Evolutionary conservation across 2,797 vertebrate genomes (phyloP).

Genomic region (Oophaga sylvatica): DNA sequence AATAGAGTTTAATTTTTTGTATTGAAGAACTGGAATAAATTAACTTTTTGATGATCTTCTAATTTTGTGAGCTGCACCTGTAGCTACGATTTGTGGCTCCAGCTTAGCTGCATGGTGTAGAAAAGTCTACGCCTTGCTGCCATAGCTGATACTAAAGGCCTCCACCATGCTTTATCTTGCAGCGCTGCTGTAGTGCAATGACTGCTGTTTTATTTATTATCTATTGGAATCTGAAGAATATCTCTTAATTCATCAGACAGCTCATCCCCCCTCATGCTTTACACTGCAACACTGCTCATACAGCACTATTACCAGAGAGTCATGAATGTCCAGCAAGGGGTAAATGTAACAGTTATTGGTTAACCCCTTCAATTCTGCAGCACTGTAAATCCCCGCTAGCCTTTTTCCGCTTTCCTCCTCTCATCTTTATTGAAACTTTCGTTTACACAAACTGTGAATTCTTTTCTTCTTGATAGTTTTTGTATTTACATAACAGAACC

Average conservation of each 20-base stretch:
- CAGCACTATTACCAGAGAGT: neutral
- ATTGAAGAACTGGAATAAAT: too few species aligned
- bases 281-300: neutral
- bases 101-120: neutral
- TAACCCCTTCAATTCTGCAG: neutral
- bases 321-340: neutral
- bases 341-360: neutral
- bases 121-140: neutral
- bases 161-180: neutral
- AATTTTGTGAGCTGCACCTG: too few species aligned
- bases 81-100: neutral
- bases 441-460: neutral
- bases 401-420: neutral
- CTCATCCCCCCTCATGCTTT: neutral
- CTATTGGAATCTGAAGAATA: neutral
- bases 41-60: too few species aligned
- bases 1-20: too few species aligned
- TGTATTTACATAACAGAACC: slow-evolving; percentile 1
- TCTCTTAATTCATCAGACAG: neutral
- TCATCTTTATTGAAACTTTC: neutral
- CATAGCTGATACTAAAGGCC: too few species aligned
- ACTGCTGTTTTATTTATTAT: neutral
- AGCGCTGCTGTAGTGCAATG: neutral
- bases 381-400: neutral
- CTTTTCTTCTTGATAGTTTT: neutral